phyloP scores from a whole-genome alignment of 2,113 vertebrate species.

The Excalfactoria chinensis region DNA sequence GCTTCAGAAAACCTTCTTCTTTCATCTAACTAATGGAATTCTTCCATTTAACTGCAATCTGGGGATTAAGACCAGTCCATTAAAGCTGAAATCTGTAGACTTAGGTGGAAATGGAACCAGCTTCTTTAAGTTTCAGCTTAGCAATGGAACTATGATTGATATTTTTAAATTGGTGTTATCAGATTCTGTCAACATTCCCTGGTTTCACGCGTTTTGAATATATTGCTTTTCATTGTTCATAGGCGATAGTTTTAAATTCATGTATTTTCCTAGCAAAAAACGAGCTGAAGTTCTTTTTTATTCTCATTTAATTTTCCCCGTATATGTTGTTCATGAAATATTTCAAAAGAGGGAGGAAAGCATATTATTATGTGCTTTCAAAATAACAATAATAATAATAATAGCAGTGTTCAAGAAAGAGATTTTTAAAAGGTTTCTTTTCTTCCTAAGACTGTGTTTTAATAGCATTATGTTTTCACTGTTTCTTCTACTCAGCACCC shows the following conservation, averaged over 20 bases:
- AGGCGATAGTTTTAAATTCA: too few relatives aligned
- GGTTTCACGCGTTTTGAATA: not conserved
- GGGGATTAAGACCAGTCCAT: not conserved
- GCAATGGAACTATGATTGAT: not conserved
- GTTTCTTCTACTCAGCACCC: not conserved
- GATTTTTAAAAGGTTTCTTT: fast-evolving
- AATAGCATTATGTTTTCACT: not conserved
- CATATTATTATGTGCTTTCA: not conserved
- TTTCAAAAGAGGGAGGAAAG: not conserved
- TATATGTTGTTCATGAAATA: not conserved
- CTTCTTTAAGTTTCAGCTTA: not conserved
- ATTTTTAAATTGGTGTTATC: not conserved
- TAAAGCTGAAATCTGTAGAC: not conserved
- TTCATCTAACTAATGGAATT: not conserved
- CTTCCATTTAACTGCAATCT: not conserved
- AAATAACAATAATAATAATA: too few relatives aligned
- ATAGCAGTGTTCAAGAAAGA: not conserved
- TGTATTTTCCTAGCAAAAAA: not conserved
- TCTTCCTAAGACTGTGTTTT: not conserved
- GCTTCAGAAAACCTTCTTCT: not conserved
- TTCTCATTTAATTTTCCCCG: not conserved
- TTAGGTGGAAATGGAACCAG: not conserved
- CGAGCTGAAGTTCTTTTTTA: not conserved
- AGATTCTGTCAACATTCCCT: not conserved
- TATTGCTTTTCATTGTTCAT: not conserved